Evolutionary conservation across 35 echinoderm and acorn worm species (phyloP), one percentile per base, ranked within the genome.

Genomic region (Stichopus chloronotus): DNA sequence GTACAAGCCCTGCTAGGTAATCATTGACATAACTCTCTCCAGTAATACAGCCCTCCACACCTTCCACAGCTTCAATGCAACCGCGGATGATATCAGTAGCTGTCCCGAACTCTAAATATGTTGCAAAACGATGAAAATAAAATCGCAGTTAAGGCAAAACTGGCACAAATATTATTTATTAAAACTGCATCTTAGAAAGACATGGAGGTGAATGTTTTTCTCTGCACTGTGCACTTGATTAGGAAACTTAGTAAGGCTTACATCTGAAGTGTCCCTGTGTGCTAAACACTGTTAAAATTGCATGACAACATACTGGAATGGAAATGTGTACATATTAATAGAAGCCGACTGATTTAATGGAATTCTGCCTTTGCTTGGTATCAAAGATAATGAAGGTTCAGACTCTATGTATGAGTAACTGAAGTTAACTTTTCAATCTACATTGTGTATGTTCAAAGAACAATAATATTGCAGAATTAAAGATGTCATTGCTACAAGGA

Each of bases 41-140:
- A n/a, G 19, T 24, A 84, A 84, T 58, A 53, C 81, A 84, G 14
- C 81, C 81, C 58, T 84, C 81, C 13, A 84, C 5, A 55, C 81
- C 81, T 19, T 84, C 81, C 56, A 84, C 81, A 7, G 81, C 81
- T 21, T 53, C 0, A 7, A 25, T 55, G 58, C 81, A 84, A 16
- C 23, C 78, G 16, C 78, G 25, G 78, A 55, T 54, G 7, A 82
- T 2, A 6, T 16, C 55, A 82, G 17, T 82, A 5, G 6, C 8
- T 55, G 11, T 53, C 8, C 79, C 79, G 22, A 25, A 79, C 7
- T 30, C 78, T 79, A 61, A 1, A 14, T 14, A 61, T 43, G 30
- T 25, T 21, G 9, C 23, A 2, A 11, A 71, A 71, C 2, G n/a
- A 11, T 4, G 65, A 71, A 71, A n/a, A 11, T 71, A 11, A n/a